Evolutionary conservation across 2,113 vertebrate species (phyloP), one percentile per base, ranked within the genome.

Genomic region (Plectropomus leopardus): DNA sequence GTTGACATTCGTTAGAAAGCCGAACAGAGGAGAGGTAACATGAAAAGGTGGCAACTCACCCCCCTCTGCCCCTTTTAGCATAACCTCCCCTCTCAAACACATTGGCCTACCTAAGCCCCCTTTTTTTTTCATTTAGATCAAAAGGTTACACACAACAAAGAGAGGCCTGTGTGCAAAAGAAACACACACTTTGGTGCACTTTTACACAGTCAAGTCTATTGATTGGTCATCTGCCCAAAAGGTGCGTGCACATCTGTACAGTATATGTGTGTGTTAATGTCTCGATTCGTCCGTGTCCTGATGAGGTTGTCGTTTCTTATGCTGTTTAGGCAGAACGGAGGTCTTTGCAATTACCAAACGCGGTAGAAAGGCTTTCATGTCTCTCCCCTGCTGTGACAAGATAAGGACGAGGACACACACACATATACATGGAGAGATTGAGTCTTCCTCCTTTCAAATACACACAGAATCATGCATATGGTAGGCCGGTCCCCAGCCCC

Each of bases 121-220:
- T 74, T 86, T 57, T 40, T 40, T 87, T 80, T 15, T 68, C 75
- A 86, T 88, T 88, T 80, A 86, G 74, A 91, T 93, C 87, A 94
- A 93, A 94, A 93, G 93, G 93, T 93, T 93, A 89, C 83, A 76
- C 83, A 88, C 86, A 93, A 93, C 89, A 94, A 92, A 92, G 90
- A 79, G 51, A 88, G 81, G 70, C 74, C 66, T 90, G 87, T 86
- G 88, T 80, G 30, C 72, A 83, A 61, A 84, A 73, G 61, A 86
- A 71, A 59, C 84, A 80, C 48, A 69, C 70, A 8, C 77, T 73
- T 74, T 76, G 81, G 85, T 81, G 70, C 89, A 83, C 77, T 88
- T 74, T 92, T 88, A 91, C 90, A 77, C 60, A 66, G 68, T 70
- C 78, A 48, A 72, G 70, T 83, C 48, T 68, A 78, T 81, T 70